Percentiles rank a stretch among this genome's conserved stretches.
Conservation (phyloP, 1,140 invertebrate species). For the Apocrypta bakeri region DNA sequence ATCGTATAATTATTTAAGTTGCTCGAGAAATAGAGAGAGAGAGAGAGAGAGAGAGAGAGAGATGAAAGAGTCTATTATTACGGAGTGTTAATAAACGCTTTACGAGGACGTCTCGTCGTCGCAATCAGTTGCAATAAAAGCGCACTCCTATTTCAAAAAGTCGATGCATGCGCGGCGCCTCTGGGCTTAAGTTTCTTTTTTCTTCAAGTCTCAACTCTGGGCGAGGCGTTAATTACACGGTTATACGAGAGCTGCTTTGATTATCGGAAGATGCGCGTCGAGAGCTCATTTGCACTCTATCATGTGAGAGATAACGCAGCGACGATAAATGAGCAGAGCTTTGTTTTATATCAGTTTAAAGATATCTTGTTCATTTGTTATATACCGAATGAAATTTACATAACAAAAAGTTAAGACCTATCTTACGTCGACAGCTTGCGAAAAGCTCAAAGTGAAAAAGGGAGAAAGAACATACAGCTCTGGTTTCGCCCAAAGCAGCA, state of each 20-base stretch:
- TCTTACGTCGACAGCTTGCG: not conserved
- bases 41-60: not conserved
- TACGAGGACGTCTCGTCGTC: not conserved
- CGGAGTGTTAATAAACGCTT: constrained; percentile 31
- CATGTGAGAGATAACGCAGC: not conserved
- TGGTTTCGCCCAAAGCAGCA: not conserved
- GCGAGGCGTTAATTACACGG: constrained; percentile 16
- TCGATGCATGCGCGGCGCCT: not conserved
- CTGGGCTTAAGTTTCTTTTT: not conserved
- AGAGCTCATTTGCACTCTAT: not conserved
- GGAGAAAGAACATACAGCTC: not conserved
- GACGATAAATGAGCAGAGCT: no score
- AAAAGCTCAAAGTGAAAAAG: not conserved
- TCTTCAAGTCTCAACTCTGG: not conserved
- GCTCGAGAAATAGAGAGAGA: not conserved
- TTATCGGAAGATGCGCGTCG: not conserved
- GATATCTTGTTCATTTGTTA: no score
- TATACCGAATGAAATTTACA: not conserved
- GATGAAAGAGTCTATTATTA: constrained; percentile 26
- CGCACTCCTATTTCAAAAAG: constrained; percentile 33
- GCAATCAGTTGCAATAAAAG: constrained; percentile 32
- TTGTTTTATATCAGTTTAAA: no score
- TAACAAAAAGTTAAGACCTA: not conserved
- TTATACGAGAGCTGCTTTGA: not conserved
- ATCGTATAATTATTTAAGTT: not conserved